Percentiles rank a stretch among this genome's conserved stretches.
These are phyloP conservation scores for Chunga burmeisteri DNA, from an alignment of 2,113 vertebrate species.

Conservation along the genomic window DNA sequence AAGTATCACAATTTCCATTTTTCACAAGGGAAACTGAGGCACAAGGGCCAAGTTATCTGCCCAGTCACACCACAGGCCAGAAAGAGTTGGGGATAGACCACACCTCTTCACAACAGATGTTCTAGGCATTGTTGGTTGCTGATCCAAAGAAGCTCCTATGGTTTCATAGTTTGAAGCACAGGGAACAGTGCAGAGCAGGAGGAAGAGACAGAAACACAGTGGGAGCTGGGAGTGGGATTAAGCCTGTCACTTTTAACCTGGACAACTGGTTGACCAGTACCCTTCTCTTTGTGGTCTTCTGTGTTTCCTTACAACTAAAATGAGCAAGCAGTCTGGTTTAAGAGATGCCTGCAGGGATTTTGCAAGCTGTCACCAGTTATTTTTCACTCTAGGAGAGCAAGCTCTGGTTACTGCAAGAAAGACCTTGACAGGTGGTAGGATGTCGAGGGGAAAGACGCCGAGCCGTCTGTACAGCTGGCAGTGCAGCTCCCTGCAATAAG, in stretches of 20 bases:
- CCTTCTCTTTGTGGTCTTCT: neutral
- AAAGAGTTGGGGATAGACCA: neutral
- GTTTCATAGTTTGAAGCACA: neutral
- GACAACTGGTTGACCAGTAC: neutral
- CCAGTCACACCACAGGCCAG: neutral
- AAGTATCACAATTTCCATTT: neutral
- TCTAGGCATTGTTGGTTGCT: neutral
- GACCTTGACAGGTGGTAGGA: neutral
- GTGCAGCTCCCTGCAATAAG: neutral
- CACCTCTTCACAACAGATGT: neutral
- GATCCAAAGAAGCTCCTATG: neutral
- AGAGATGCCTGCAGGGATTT: neutral
- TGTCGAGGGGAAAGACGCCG: neutral
- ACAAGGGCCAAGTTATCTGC: neutral
- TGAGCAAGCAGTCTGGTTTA: neutral
- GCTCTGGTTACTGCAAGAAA: neutral
- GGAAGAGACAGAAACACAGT: neutral
- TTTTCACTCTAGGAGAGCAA: neutral
- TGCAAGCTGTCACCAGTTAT: neutral
- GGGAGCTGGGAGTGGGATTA: neutral
- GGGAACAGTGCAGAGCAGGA: neutral
- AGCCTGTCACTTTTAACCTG: neutral
- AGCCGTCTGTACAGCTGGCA: neutral
- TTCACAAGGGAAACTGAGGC: neutral
- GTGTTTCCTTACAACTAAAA: neutral